Percentiles rank a stretch among this genome's conserved stretches.
Evolutionary conservation across 2,113 vertebrate species (phyloP).

Genomic region (Microcebus ravelobensis): DNA sequence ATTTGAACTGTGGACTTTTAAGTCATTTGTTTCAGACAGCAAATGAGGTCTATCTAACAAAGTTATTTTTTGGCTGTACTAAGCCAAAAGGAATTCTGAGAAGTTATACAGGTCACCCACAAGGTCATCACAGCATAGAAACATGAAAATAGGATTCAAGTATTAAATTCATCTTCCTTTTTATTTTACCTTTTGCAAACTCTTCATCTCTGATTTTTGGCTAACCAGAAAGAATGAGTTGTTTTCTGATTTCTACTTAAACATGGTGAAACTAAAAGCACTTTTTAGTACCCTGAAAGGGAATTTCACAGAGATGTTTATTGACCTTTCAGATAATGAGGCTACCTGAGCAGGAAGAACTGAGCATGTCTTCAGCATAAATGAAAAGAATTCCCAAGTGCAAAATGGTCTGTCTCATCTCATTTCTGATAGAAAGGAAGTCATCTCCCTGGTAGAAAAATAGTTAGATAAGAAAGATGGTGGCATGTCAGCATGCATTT

Average conservation of each 20-base stretch:
- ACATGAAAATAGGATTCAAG: background rate
- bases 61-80: background rate
- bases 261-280: background rate
- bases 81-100: background rate
- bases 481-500: background rate
- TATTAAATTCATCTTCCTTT: background rate
- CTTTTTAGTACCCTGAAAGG: background rate
- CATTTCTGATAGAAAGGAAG: background rate
- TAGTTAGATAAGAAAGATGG: background rate
- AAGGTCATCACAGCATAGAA: background rate
- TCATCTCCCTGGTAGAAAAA: background rate
- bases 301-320: background rate
- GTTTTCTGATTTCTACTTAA: background rate
- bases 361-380: background rate
- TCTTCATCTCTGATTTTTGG: background rate
- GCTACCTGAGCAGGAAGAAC: background rate
- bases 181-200: background rate
- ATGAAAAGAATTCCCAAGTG: background rate
- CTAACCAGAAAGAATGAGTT: background rate
- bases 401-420: background rate
- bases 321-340: background rate
- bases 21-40: background rate
- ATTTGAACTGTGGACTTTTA: background rate
- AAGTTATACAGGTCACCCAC: background rate
- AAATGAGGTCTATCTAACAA: background rate